Percentiles rank a stretch among this genome's conserved stretches.
phyloP scores from a whole-genome alignment of 1,140 invertebrate species.

The Chymomyza costata region DNA sequence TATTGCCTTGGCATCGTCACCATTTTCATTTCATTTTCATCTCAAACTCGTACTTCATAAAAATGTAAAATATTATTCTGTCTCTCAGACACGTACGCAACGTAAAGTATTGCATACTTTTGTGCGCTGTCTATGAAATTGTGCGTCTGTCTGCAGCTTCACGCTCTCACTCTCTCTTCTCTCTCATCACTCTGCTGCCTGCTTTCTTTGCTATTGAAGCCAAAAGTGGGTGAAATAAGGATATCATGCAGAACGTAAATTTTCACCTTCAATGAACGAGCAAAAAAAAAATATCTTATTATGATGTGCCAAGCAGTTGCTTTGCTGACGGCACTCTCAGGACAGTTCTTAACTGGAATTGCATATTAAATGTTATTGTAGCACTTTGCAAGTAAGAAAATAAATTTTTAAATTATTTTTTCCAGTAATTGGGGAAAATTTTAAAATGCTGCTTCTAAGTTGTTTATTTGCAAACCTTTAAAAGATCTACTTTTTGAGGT shows the following conservation, averaged over 20 bases:
- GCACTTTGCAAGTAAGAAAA: too few species aligned
- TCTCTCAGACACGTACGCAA: conserved; percentile 56
- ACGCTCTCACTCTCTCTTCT: neutral
- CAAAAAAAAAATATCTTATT: too few species aligned
- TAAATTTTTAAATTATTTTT: too few species aligned
- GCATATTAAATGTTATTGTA: too few species aligned
- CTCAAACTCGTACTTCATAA: conserved; percentile 64
- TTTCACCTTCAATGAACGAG: conserved; percentile 22
- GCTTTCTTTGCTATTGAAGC: conserved; percentile 25
- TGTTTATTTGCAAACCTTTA: too few species aligned
- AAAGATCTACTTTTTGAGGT: too few species aligned
- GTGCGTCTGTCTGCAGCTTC: neutral
- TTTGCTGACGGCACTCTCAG: too few species aligned
- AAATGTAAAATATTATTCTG: conserved; percentile 73
- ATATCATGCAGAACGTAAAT: conserved; percentile 31
- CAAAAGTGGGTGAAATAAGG: too few species aligned
- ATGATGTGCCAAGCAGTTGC: too few species aligned
- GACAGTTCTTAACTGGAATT: too few species aligned
- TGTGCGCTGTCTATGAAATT: neutral
- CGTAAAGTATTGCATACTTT: conserved; percentile 27
- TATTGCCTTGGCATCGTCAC: conserved; percentile 40
- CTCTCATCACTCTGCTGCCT: neutral
- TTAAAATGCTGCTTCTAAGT: too few species aligned
- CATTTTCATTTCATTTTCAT: conserved; percentile 37
- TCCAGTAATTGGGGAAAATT: too few species aligned